Conservation (phyloP, 2,888 invertebrate species). For the Apeira syringaria region DNA sequence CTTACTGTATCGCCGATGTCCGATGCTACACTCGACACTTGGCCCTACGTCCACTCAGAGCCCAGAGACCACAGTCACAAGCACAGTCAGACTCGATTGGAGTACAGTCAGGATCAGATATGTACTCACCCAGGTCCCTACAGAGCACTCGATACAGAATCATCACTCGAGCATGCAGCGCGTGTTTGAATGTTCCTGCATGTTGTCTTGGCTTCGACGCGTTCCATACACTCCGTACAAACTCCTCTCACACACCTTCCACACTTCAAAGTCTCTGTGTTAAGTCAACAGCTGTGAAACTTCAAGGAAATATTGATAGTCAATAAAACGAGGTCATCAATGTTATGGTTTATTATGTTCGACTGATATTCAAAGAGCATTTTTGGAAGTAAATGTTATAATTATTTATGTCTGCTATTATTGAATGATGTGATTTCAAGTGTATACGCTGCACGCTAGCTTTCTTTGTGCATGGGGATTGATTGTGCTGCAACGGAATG, state of each 20-base stretch:
- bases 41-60: constrained; percentile 45
- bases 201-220: constrained; percentile 81
- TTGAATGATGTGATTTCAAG: constrained; percentile 74
- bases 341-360: constrained; percentile 43
- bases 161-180: constrained; percentile 74
- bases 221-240: constrained; percentile 45
- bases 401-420: constrained; percentile 50
- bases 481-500: constrained; percentile 78
- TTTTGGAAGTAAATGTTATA: constrained; percentile 59
- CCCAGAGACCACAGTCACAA: constrained; percentile 32
- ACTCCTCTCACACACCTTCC: constrained; percentile 61
- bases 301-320: constrained; percentile 38
- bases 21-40: constrained; percentile 59
- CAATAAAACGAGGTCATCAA: constrained; percentile 34
- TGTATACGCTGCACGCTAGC: constrained; percentile 81
- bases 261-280: constrained; percentile 49
- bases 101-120: constrained; percentile 24
- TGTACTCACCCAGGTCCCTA: constrained; percentile 33
- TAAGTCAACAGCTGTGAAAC: constrained; percentile 36
- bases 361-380: constrained; percentile 57
- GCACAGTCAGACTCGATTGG: constrained; percentile 20
- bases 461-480: constrained; percentile 83
- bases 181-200: constrained; percentile 77
- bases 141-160: constrained; percentile 74
- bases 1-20: constrained; percentile 66